Evolutionary conservation across 1,140 invertebrate genomes (phyloP), one percentile per base, ranked within the genome.

Genomic region (Sarcophaga bullata): DNA sequence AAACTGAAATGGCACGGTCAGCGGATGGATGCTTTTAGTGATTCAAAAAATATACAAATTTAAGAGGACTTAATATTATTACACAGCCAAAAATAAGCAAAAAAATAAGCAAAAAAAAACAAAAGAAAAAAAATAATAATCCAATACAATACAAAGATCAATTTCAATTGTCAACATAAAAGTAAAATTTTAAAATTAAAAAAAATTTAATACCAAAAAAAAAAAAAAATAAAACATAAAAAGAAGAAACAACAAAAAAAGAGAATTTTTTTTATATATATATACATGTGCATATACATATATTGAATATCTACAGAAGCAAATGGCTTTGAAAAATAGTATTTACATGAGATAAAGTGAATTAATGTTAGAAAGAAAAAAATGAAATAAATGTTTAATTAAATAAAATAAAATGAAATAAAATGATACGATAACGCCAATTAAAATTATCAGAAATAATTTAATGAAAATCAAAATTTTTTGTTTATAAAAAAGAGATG

Each of bases 1-100:
- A 78, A 78, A 78, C 75, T 78, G 75, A 50, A 78, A 78, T 78
- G 48, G 75, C 75, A 78, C 75, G 75, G 48, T 15, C 49, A 78
- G 75, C 75, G 75, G 75, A 78, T 78, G 75, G 75, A 78, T 78
- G 75, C 75, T 50, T 48, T 78, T 78, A 52, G 48, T 50, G 48
- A 50, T 25, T 52, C 17, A n/a, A 50, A 50, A 46, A 58, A 37
- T 80, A 37, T 80, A 47, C 17, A 80, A 37, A 80, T 37, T 19
- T 17, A 37, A 68, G 72, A 72, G 47, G n/a, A 19, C 52, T 19
- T 6, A 17, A n/a, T 68, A 73, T 50, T 8, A 81, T 25, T 73
- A 81, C 25, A 19, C 72, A 48, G 50, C 3, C 15, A 50, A 62
- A 80, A 37, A 4, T 3, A 80, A 81, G 47, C 10, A 81, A 68